Percentiles rank a stretch among this genome's conserved stretches.
Evolutionary conservation across 1,140 invertebrate genomes (phyloP).

Genomic region (Oreohelix idahoensis): DNA sequence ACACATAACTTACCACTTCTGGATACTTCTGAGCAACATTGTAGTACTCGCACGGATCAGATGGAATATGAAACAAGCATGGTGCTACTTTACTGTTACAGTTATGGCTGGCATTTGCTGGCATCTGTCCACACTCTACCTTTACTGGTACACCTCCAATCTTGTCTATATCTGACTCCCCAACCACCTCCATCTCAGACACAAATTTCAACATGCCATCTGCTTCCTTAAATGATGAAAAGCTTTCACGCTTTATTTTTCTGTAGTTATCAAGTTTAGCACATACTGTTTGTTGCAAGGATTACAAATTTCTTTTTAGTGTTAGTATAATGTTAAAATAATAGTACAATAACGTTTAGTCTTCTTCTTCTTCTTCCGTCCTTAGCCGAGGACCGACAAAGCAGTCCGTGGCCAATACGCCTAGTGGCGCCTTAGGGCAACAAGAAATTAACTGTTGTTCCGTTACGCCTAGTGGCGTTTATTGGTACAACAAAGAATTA

Average conservation of each 20-base stretch:
- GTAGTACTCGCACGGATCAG: constrained; percentile 88
- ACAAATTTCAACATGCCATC: background rate
- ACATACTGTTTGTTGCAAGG: too few species aligned
- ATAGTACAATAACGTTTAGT: too few species aligned
- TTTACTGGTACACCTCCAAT: constrained; percentile 37
- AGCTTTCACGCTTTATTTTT: background rate
- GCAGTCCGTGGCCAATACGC: too few species aligned
- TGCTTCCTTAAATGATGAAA: background rate
- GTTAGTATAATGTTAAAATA: too few species aligned
- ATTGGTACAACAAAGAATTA: too few species aligned
- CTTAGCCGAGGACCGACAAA: too few species aligned
- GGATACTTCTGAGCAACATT: constrained; percentile 80
- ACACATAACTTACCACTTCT: constrained; percentile 46
- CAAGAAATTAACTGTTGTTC: too few species aligned
- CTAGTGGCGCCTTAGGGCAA: too few species aligned
- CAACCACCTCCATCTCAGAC: background rate
- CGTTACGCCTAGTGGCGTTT: too few species aligned
- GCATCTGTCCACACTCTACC: constrained; percentile 59
- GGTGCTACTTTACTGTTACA: constrained; percentile 80
- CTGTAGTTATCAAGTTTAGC: background rate
- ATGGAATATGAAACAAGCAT: constrained; percentile 85
- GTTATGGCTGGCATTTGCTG: constrained; percentile 56
- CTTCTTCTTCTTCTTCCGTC: too few species aligned
- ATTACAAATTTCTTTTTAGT: too few species aligned
- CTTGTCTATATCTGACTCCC: background rate